Evolutionary conservation across 2,797 vertebrate genomes (phyloP), one percentile per base, ranked within the genome.

Genomic region (Phrynocephalus vlangalii): DNA sequence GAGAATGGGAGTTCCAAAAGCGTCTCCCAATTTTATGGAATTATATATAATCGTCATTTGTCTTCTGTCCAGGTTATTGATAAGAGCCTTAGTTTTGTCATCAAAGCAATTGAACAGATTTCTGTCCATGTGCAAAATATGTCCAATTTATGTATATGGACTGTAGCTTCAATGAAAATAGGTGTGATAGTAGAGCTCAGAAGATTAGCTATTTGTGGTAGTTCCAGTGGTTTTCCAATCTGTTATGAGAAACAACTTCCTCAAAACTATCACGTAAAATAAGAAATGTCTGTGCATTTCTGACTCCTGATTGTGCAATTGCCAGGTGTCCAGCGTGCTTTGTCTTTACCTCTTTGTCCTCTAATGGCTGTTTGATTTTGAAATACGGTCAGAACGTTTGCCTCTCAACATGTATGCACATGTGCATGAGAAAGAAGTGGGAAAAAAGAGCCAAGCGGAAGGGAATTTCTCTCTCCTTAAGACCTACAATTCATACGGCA

Each of bases 361-460:
- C 87, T 82, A 78, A 68, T 24, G 50, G 50, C 8, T 56, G 85
- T 85, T 83, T 77, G 24, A 6, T 87, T 90, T 73, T 80, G 15
- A 5, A 88, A 1, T 70, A 22, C 1, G 0, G 52, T 56, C 52
- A 60, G 3, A 26, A 26, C 48, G 7, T 71, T 84, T 50, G 67
- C 50, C 71, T 66, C 13, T 75, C 11, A 6, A 26, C 68, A 67
- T 67, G 24, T 30, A 15, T n/a, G 4, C n/a, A 5, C 22, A 9
- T 33, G 4, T 76, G 20, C 30, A 15, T 11, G 63, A 78, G 44
- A 44, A 83, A 5, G 68, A 79, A 24, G 66, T 33, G 71, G 16
- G 1, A 15, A 33, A 33, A 33, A 30, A 18, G 71, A 33, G n/a
- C 15, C n/a, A 73, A 4, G 3, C 10, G 71, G 11, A 33, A 73